Percentiles rank a stretch among this genome's conserved stretches.
Conservation (phyloP, 2,797 vertebrate genomes). For the Eleutherodactylus coqui region DNA sequence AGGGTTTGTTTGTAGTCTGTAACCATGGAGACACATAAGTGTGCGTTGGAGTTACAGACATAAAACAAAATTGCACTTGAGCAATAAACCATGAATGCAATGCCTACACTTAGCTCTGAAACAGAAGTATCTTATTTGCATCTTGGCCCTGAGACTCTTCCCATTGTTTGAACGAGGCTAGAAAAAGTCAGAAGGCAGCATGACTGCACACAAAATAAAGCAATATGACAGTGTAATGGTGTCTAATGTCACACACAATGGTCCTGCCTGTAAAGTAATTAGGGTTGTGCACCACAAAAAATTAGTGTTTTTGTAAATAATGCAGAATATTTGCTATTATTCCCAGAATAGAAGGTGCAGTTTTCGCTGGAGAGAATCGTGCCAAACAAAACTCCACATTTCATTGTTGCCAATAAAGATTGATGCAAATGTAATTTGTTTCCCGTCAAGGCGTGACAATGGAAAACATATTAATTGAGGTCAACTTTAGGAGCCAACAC, state of each 20-base stretch:
- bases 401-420: slow-evolving; percentile 61
- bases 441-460: slow-evolving; percentile 57
- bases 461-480: slow-evolving; percentile 55
- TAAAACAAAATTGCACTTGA: neutral
- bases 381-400: slow-evolving; percentile 37
- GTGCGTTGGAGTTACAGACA: neutral
- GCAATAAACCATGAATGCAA: neutral
- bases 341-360: neutral
- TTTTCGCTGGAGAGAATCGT: slow-evolving; percentile 10
- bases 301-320: neutral
- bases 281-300: slow-evolving; percentile 16
- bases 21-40: neutral
- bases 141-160: neutral
- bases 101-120: neutral
- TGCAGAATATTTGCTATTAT: slow-evolving; percentile 34
- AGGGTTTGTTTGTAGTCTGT: neutral
- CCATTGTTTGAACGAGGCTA: neutral
- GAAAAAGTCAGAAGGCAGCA: neutral
- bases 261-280: neutral
- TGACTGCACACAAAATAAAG: neutral
- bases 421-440: slow-evolving; percentile 62
- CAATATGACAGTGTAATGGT: neutral
- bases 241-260: neutral
- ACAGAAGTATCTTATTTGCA: neutral
- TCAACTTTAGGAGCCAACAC: slow-evolving; percentile 53